Evolutionary conservation across 2,888 invertebrate genomes (phyloP).

Genomic region (Acanthoscelides obtectus): DNA sequence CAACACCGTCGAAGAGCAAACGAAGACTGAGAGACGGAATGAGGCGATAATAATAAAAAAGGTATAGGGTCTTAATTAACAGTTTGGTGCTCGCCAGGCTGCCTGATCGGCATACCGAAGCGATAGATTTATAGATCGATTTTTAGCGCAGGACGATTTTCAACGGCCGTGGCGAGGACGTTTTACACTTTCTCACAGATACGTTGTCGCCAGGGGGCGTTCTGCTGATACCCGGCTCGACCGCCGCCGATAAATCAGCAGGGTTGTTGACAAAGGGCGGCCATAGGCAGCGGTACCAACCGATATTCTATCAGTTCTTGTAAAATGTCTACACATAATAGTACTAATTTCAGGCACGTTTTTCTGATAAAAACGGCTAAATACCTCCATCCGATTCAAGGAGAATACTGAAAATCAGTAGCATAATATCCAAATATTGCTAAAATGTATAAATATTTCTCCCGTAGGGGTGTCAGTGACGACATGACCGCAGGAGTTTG

Average conservation of each 20-base stretch:
- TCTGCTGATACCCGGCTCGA: background rate
- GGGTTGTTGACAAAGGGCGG: background rate
- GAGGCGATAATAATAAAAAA: background rate
- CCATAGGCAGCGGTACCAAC: no score
- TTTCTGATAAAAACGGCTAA: no score
- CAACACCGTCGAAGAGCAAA: background rate
- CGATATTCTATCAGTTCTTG: no score
- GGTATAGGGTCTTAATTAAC: background rate
- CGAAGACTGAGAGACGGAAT: background rate
- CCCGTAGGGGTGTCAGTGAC: no score
- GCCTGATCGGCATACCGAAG: slow-evolving; percentile 5
- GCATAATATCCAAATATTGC: no score
- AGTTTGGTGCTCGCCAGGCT: slow-evolving; percentile 1
- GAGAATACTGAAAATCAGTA: no score
- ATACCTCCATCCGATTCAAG: no score
- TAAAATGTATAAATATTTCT: no score
- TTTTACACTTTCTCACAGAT: background rate
- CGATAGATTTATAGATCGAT: background rate
- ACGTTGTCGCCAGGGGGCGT: background rate
- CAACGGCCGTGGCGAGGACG: background rate
- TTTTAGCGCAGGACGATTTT: background rate
- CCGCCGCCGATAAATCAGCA: background rate
- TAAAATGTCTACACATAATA: no score
- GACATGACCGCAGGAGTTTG: no score
- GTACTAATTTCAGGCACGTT: no score